Base-by-base conservation (phyloP, 2,888 invertebrate genomes). In the Steromphala cineraria region DNA sequence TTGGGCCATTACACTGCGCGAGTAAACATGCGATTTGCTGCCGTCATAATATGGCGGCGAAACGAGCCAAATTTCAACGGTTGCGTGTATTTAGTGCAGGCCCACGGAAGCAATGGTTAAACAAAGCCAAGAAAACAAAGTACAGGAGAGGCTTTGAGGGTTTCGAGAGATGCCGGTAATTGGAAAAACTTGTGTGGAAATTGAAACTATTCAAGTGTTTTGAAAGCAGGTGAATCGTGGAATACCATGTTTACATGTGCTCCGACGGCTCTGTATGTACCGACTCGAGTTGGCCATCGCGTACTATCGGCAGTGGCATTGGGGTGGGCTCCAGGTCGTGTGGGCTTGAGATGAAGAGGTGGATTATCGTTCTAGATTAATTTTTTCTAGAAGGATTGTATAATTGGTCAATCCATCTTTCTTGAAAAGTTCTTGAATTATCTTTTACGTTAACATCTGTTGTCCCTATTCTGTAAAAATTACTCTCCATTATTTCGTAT, bases 131-230 rank as follows among this genome's bases (percentile, higher is more conserved):
- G 71, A 71, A 71, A 71, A 71, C 71, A 71, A 71, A 31, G 71
- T 71, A 24, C 40, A 71, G 40, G 31, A 71, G 19, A 19, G 31
- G 0, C 10, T 19, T 31, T 36, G 71, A 71, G 71, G 36, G 71
- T 7, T 19, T 31, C 71, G 28, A 31, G 17, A 36, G 71, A 10
- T 36, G 28, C 19, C 71, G 40, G 71, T 71, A 71, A 71, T 71
- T 71, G 71, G 71, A 40, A 71, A 71, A 71, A 71, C 71, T 40
- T 71, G 31, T 71, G 71, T 71, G 71, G 71, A 71, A 71, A 71
- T 71, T 71, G 71, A 71, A 71, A 71, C 71, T 71, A 71, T 71
- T 71, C 71, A 71, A 40, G 71, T 71, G 71, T 71, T 71, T 28
- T 28, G 36, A 40, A 36, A 71, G 36, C 71, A 71, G 71, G 71